A percentile compares a stretch with the other conserved stretches of the same genome.
phyloP scores from a whole-genome alignment of 1,140 invertebrate species.

The Mercenaria mercenaria region DNA sequence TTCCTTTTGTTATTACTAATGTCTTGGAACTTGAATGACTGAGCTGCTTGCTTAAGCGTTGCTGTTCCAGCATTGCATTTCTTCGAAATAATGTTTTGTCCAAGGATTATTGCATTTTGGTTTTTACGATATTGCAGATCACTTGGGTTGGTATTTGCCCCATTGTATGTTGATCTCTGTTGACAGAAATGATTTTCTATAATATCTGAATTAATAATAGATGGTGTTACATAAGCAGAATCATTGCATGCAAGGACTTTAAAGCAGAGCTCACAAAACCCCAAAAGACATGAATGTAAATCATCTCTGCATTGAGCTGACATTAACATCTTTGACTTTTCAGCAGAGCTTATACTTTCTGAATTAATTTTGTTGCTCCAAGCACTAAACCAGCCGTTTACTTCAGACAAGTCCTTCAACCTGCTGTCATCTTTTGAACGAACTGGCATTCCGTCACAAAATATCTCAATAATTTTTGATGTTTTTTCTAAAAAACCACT shows the following conservation, averaged over 20 bases:
- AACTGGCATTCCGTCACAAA: not conserved
- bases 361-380: not conserved
- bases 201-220: not conserved
- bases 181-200: too few species aligned
- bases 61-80: not conserved
- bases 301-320: slow-evolving; percentile 9
- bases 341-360: not conserved
- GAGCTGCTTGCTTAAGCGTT: not conserved
- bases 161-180: too few species aligned
- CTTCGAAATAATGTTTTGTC: too few species aligned
- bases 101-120: too few species aligned
- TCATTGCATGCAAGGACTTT: not conserved
- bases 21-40: not conserved
- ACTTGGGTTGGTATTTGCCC: too few species aligned
- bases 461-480: slow-evolving; percentile 11
- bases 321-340: slow-evolving; percentile 3
- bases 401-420: not conserved
- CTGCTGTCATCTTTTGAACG: not conserved
- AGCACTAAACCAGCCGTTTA: not conserved
- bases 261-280: not conserved
- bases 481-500: slow-evolving; percentile 25
- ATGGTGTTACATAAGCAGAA: not conserved
- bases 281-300: not conserved
- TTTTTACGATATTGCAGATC: too few species aligned
- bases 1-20: not conserved